These are phyloP conservation scores for Mystacornis crossleyi DNA, from an alignment of 2,113 vertebrate genomes.

Conservation along the genomic window DNA sequence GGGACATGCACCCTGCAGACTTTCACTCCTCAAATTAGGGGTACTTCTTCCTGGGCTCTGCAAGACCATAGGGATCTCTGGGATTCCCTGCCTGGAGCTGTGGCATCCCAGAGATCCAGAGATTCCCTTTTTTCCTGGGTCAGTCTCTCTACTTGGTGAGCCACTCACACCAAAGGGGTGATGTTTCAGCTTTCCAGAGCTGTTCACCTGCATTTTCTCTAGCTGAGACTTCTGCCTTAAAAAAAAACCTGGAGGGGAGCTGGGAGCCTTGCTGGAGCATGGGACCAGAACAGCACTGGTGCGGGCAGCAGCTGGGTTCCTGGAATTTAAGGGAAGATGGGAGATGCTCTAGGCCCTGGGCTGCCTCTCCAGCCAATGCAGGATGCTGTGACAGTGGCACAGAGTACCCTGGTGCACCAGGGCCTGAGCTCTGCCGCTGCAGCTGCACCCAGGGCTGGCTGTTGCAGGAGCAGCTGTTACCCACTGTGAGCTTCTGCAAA, in stretches of 20 bases:
- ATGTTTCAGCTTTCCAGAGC: not conserved
- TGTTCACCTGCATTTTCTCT: not conserved
- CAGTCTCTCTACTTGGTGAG: not conserved
- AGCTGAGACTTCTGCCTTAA: not conserved
- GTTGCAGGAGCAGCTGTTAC: not conserved
- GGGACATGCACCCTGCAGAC: not conserved
- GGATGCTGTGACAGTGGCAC: not conserved
- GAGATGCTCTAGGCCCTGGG: accelerated
- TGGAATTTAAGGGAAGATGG: not conserved
- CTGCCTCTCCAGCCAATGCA: not conserved
- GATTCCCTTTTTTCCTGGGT: not conserved
- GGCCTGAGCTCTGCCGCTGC: not conserved
- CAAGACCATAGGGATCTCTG: not conserved
- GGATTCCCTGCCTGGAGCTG: not conserved
- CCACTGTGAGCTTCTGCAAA: not conserved
- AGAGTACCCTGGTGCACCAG: not conserved
- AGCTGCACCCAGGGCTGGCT: not conserved
- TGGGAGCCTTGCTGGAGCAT: not conserved
- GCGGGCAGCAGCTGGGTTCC: not conserved
- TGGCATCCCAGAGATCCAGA: too few relatives aligned
- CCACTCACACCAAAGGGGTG: not conserved
- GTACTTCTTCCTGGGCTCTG: not conserved
- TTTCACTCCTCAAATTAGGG: not conserved
- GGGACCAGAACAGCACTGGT: not conserved
- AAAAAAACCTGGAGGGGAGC: not conserved